Evolutionary conservation across 2,797 vertebrate species (phyloP), one percentile per base, ranked within the genome.

Genomic region (Moxostoma hubbsi): DNA sequence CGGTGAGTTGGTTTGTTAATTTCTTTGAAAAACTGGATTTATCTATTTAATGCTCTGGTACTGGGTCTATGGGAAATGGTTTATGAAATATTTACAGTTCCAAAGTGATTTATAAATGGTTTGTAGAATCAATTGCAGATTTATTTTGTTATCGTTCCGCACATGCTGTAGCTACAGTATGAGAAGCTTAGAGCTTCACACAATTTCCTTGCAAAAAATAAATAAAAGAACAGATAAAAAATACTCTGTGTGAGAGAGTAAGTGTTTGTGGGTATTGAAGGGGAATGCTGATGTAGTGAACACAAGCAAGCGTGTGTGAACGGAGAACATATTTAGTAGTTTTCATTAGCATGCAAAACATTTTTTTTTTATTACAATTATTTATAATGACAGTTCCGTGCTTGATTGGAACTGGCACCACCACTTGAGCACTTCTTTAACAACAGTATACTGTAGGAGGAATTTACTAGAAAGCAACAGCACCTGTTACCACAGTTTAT

Each of bases 61-160:
- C 58, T 49, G 16, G 51, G 55, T 70, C 62, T 45, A 71, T 7
- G 43, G 54, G 55, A 75, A 80, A 67, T 53, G 62, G 49, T 73
- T 65, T 58, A 68, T 67, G 71, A 61, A 67, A 59, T 74, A 47
- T 73, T 54, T 50, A 58, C 15, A 61, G 50, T 68, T 74, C 16
- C 49, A 66, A 75, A 68, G 69, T 58, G 68, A 73, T 72, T 66
- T 53, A 57, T 72, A 73, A 79, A 73, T 43, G 61, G 51, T 58
- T 79, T 79, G 77, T 59, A 36, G 69, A 79, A 65, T 79, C 62
- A 72, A 72, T 57, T 13, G 67, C 68, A 79, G 77, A 65, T 79
- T 79, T 73, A 62, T 79, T 36, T 73, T 73, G 69, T 73, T 73
- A 73, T 73, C 77, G 16, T 78, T 49, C 67, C 18, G 49, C 76